These are phyloP conservation scores for Musca vetustissima DNA, from an alignment of 1,140 invertebrate species.

Conservation along the genomic window DNA sequence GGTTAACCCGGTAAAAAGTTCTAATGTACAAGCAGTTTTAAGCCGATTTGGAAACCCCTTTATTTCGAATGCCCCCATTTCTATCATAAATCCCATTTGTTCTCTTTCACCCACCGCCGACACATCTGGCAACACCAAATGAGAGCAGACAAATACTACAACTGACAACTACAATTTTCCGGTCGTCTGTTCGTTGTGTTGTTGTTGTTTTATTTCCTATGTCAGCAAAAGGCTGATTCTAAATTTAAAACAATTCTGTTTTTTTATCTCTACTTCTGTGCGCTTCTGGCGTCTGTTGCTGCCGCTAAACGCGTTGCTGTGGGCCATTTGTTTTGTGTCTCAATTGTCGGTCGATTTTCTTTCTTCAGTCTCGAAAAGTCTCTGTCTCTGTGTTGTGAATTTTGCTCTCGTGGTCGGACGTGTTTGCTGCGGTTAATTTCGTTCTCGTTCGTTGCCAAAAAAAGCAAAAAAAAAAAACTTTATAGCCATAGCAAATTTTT, in stretches of 20 bases:
- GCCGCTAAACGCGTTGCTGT: background rate
- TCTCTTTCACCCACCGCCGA: too few species aligned
- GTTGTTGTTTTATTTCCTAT: background rate
- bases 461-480: too few species aligned
- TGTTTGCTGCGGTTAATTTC: conserved; percentile 9
- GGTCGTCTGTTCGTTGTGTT: background rate
- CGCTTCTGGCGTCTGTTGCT: background rate
- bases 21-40: too few species aligned
- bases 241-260: conserved; percentile 13
- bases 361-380: too few species aligned
- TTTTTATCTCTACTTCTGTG: too few species aligned
- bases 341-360: too few species aligned
- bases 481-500: background rate
- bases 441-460: conserved; percentile 18
- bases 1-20: too few species aligned
- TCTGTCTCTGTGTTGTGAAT: conserved; percentile 27
- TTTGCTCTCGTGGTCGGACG: conserved; percentile 26
- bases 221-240: conserved; percentile 19
- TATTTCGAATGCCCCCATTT: too few species aligned
- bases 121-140: too few species aligned
- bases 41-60: too few species aligned
- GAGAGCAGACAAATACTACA: background rate
- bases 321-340: too few species aligned
- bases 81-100: too few species aligned
- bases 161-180: conserved; percentile 8